Conservation (phyloP, 2,797 vertebrate species). For the Cryptoblepharus egeriae region DNA sequence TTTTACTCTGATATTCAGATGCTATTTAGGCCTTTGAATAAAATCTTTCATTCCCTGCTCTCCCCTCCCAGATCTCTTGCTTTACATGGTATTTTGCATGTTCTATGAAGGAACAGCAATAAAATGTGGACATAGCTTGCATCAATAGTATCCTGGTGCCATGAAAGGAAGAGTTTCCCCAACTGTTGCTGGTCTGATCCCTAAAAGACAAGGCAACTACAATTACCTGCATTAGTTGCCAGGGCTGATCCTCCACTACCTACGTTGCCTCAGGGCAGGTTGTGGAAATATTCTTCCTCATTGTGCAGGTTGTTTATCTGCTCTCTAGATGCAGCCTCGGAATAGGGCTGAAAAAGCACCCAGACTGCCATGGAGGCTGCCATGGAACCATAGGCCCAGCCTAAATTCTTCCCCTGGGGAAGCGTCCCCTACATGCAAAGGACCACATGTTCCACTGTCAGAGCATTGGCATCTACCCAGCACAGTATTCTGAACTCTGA, state of each 20-base stretch:
- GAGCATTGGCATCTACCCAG: too few relatives aligned
- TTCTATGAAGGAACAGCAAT: background rate
- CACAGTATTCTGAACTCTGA: too few relatives aligned
- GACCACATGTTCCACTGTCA: background rate
- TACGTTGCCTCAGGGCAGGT: background rate
- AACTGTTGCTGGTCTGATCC: background rate
- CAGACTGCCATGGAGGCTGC: background rate
- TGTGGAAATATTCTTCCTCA: background rate
- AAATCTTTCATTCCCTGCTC: background rate
- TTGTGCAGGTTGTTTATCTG: background rate
- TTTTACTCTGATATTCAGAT: background rate
- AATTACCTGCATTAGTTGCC: too few relatives aligned
- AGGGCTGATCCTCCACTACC: background rate
- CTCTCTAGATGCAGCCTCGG: background rate
- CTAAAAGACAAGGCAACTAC: background rate
- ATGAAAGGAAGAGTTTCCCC: background rate
- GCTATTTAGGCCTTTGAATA: background rate
- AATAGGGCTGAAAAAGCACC: background rate
- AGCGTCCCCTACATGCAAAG: background rate
- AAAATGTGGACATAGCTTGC: background rate
- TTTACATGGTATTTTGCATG: background rate
- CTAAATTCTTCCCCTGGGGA: background rate
- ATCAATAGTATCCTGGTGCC: background rate
- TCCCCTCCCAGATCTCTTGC: background rate
- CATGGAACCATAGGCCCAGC: background rate